Evolutionary conservation across 2,888 invertebrate genomes (phyloP), one percentile per base, ranked within the genome.

Genomic region (Alentia gelatinosa): DNA sequence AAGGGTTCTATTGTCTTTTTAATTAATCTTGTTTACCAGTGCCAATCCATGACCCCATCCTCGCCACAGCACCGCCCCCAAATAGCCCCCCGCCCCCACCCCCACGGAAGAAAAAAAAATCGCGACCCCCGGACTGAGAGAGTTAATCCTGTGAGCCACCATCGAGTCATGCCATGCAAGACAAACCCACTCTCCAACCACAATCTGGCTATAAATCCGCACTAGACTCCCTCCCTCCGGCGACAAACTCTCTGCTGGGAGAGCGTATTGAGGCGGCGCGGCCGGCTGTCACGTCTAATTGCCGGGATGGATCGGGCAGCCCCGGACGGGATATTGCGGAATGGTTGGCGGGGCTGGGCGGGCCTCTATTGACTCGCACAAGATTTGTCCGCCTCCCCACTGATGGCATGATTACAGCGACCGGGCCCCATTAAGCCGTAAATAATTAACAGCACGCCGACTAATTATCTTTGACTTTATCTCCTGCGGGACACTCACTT

Each of bases 401-500:
- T 30, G 30, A 68, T 68, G 68, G 68, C 68, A 68, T 68, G 68
- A 68, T 68, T 68, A 68, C 68, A 68, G n/a, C 68, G 68, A 30
- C 68, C 30, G 30, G 68, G 68, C 30, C 56, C 30, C 68, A 68
- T 68, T 68, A 68, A 68, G 68, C 68, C 68, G 68, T 68, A 68
- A 68, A 68, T 68, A 68, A 68, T 68, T 68, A 68, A 68, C 68
- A 68, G 68, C 68, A 30, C 68, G 68, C 68, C 68, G 68, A 68
- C 68, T 68, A 68, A 68, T 68, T 68, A 68, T 68, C 68, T 68
- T 68, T 68, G 68, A 68, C 68, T 68, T 68, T 68, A 68, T 68
- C 68, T 68, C 68, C 68, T 26, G 30, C 5, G 68, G 33, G 68
- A 68, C 68, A 68, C 68, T 68, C 68, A 68, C 68, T 68, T 30